Conservation (phyloP, 2,888 invertebrate genomes). For the Pimpla rufipes region DNA sequence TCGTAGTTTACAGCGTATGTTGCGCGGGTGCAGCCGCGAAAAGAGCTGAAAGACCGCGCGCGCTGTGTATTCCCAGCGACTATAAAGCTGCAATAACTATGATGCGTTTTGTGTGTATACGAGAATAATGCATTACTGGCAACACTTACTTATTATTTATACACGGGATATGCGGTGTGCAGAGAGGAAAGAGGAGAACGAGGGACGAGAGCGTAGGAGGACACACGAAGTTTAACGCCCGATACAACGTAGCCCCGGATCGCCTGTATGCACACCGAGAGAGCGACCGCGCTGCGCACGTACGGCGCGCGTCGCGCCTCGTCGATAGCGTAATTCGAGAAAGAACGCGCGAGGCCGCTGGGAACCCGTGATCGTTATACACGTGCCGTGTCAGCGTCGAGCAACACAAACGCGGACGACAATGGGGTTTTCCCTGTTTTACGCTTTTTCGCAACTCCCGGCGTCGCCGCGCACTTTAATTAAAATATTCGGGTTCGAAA, state of each 20-base stretch:
- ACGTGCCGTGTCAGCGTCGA: not conserved
- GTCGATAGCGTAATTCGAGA: constrained; percentile 58
- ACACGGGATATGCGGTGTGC: constrained; percentile 15
- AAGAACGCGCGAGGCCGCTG: constrained; percentile 13
- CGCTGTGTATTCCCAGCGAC: constrained; percentile 14
- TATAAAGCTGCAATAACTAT: constrained; percentile 44
- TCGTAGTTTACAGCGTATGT: constrained; percentile 3
- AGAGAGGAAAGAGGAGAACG: constrained; percentile 28
- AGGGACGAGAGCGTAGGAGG: constrained; percentile 48
- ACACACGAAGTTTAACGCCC: constrained; percentile 43
- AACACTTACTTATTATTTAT: constrained; percentile 59
- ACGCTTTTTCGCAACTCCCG: not conserved
- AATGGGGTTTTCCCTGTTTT: not conserved
- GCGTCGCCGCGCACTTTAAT: not conserved
- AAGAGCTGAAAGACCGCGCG: constrained; percentile 26
- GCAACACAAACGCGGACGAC: not conserved
- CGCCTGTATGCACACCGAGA: not conserved
- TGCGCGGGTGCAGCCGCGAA: constrained; percentile 27
- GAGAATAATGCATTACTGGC: constrained; percentile 67
- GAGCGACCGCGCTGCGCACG: no score
- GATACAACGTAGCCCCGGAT: constrained; percentile 12
- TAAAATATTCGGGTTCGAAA: not conserved
- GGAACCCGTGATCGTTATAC: not conserved
- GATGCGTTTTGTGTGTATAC: constrained; percentile 60
- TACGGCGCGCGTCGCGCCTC: constrained; percentile 7